Base-by-base conservation (phyloP, 1,140 invertebrate genomes). In the Cydia strobilella region DNA sequence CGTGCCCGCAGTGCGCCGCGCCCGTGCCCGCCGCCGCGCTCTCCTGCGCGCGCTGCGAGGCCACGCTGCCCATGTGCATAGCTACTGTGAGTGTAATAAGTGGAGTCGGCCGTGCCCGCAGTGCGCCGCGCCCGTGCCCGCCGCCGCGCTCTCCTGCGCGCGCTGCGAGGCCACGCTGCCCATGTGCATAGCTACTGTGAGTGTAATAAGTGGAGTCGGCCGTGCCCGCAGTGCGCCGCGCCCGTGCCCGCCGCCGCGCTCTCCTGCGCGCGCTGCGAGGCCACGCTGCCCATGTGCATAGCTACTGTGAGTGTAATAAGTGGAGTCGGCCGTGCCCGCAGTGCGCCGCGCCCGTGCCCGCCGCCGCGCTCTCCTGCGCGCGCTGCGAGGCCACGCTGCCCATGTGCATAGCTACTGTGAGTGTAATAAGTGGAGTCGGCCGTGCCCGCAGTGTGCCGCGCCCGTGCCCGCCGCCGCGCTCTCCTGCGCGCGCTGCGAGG, bases 331-430 rank as follows among this genome's bases (percentile, higher is more conserved):
- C 97, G 0, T 99, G 99, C 94, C 98, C 98, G 0, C 97, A 96
- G 84, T 99, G 98, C 93, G 95, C 95, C 66, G 95, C 95, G 0
- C 95, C 96, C 96, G 85, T 99, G 98, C 91, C 95, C 95, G 42
- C 94, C 93, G 85, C 93, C 94, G 80, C 89, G 98, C 73, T 94
- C 95, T 23, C 96, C 97, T 92, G 98, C 96, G 94, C 95, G 71
- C 95, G 96, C 75, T 99, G 99, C 91, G 97, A 98, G 93, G 97
- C 96, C 76, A 96, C 95, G 35, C 94, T 99, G 76, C 98, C 98
- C 7, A 99, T 99, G 90, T 99, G 98, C 85, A 96, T 99, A 84
- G 96, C 97, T 35, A 98, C 98, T 63, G 97, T 98, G 90, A 95
- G 93, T 48, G 3, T 4, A 45, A 12, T n/a, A n/a, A 45, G 42